Evolutionary conservation across 1,140 invertebrate genomes (phyloP).

Genomic region (Aculops lycopersici): DNA sequence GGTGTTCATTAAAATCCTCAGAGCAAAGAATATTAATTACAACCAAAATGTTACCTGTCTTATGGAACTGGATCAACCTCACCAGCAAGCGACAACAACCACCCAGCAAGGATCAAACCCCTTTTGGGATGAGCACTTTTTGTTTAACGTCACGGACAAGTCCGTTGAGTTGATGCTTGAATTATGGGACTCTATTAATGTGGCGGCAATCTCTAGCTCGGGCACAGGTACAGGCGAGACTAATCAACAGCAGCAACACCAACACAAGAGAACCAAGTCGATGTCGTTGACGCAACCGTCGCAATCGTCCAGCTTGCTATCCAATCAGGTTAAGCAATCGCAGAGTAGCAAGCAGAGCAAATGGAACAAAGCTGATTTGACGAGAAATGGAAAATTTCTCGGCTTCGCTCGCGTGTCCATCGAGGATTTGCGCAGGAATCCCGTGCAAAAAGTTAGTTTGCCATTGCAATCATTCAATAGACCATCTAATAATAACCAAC

Average conservation of each 20-base stretch:
- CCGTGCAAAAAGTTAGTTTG: neutral
- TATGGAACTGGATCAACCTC: neutral
- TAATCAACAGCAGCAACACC: no score
- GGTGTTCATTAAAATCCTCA: neutral
- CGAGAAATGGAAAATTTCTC: neutral
- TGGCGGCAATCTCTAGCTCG: neutral
- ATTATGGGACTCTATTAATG: neutral
- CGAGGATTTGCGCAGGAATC: neutral
- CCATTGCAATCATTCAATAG: no score
- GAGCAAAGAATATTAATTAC: neutral
- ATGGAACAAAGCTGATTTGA: no score
- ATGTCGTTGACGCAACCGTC: no score
- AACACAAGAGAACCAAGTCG: no score
- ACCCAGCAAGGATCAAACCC: neutral
- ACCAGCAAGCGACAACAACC: neutral
- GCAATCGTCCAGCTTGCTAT: no score
- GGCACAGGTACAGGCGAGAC: no score
- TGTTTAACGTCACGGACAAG: neutral
- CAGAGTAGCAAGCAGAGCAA: no score
- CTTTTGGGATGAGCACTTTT: neutral
- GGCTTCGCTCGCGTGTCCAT: neutral
- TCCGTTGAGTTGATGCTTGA: neutral
- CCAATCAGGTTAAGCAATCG: no score
- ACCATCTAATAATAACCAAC: no score
- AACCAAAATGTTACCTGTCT: neutral